Evolutionary conservation across 2,797 vertebrate genomes (phyloP), one percentile per base, ranked within the genome.

Genomic region (Esox lucius): DNA sequence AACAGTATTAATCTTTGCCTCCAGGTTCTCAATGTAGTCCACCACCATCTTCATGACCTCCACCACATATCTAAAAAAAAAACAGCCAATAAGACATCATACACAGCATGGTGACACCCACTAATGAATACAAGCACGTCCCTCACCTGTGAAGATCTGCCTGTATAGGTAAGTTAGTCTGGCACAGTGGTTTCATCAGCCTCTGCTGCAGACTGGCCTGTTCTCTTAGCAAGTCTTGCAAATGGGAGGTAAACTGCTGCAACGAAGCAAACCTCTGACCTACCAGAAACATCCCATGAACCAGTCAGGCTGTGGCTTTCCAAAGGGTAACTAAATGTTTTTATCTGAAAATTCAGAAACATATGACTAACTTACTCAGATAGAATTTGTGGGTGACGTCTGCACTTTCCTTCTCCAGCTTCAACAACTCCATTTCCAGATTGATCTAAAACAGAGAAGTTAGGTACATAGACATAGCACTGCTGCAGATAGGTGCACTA

Each of bases 141-240:
- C 12, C 62, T 72, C 83, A 97, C 97, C 91, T 95, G 88, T 97
- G 96, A 83, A 94, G 93, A 76, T 92, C 75, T 59, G 94, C 95
- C 71, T 94, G 93, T 75, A 97, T 33, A 1, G 96, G 94, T 78
- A 98, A 88, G 83, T 91, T 94, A 49, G 95, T 92, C 83, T 93
- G 91, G 80, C 90, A 95, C 67, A 89, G 84, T 4, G 95, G 93
- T 72, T 89, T 95, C 83, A 94, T 84, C 75, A 98, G 86, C 75
- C 93, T 95, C 87, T 95, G 95, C 31, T 91, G 91, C 70, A 98
- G 91, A 65, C 76, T 19, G 1, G 67, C 89, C 88, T 96, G 95
- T 42, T 96, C 91, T 83, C 93, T 95, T 69, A 98, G 83, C 28
- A 97, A 67, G 0, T 92, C 84, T 90, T 96, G 94, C 84, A 98